These are phyloP conservation scores for Bombus sylvicola DNA, from an alignment of 1,140 invertebrate genomes.

Conservation along the genomic window DNA sequence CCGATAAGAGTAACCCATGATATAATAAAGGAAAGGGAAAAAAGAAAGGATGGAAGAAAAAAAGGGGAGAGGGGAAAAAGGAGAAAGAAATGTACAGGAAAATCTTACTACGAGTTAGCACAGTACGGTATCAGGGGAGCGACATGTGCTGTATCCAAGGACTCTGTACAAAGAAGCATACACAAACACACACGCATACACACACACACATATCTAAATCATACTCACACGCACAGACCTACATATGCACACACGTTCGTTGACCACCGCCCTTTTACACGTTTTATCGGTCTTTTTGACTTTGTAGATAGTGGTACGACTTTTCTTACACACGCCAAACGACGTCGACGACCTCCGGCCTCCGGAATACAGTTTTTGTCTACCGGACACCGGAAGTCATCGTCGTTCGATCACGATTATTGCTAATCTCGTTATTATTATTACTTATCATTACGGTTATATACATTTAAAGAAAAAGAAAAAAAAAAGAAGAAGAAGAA, in stretches of 20 bases:
- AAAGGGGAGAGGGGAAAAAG: background rate
- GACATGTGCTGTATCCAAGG: constrained; percentile 39
- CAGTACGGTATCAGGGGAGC: constrained; percentile 56
- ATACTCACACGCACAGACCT: constrained; percentile 24
- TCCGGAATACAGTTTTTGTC: background rate
- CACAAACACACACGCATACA: constrained; percentile 14
- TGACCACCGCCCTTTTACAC: constrained; percentile 69
- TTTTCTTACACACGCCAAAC: constrained; percentile 62
- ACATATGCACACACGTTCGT: constrained; percentile 51
- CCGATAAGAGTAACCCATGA: background rate
- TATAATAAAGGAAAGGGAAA: background rate
- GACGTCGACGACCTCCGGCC: constrained; percentile 34
- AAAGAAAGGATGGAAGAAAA: background rate
- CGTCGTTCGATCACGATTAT: constrained; percentile 43
- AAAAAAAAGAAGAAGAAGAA: background rate
- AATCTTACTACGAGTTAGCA: constrained; percentile 27
- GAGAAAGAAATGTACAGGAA: constrained; percentile 53
- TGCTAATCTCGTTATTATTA: constrained; percentile 57
- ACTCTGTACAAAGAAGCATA: constrained; percentile 32
- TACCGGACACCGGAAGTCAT: background rate
- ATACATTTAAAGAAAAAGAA: constrained; percentile 15
- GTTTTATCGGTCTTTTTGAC: constrained; percentile 71
- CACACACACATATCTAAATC: constrained; percentile 22
- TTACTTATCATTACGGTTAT: constrained; percentile 47
- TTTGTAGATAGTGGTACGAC: constrained; percentile 68